Percentiles rank a stretch among this genome's conserved stretches.
Conservation (phyloP, 53 echinoderm and acorn worm genomes). For the Mesocentrotus franciscanus region DNA sequence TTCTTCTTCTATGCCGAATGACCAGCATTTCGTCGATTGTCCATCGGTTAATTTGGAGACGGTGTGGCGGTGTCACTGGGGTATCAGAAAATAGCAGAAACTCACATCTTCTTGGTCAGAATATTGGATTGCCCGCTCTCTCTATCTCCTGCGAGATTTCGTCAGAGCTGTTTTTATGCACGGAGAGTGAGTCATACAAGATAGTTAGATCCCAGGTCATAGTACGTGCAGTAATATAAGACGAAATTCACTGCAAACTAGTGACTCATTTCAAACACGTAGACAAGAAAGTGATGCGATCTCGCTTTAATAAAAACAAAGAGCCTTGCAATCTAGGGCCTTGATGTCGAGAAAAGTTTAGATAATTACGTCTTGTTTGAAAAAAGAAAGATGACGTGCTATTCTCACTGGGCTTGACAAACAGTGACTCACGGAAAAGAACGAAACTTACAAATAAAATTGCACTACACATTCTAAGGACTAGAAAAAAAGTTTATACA, state of each 20-base stretch:
- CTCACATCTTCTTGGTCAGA: too few relatives aligned
- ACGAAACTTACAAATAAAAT: background rate
- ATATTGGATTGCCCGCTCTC: too few relatives aligned
- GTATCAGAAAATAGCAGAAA: too few relatives aligned
- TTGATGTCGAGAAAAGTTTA: background rate
- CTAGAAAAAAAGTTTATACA: background rate
- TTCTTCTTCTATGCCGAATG: too few relatives aligned
- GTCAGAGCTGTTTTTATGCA: background rate
- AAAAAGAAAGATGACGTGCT: background rate
- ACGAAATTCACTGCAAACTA: background rate
- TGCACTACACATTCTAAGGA: background rate
- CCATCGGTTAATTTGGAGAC: too few relatives aligned
- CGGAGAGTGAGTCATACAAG: background rate
- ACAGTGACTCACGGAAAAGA: background rate
- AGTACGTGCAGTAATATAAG: background rate
- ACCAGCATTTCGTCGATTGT: too few relatives aligned
- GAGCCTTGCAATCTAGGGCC: background rate
- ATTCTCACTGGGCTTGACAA: background rate
- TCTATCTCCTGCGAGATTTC: background rate
- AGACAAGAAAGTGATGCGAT: background rate
- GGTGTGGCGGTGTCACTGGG: too few relatives aligned
- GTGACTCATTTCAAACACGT: slow-evolving; percentile 3
- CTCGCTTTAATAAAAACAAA: background rate
- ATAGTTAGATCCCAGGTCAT: background rate
- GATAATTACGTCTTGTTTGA: background rate